Evolutionary conservation across 1,140 invertebrate genomes (phyloP), one percentile per base, ranked within the genome.

Genomic region (Drosophila serrata): DNA sequence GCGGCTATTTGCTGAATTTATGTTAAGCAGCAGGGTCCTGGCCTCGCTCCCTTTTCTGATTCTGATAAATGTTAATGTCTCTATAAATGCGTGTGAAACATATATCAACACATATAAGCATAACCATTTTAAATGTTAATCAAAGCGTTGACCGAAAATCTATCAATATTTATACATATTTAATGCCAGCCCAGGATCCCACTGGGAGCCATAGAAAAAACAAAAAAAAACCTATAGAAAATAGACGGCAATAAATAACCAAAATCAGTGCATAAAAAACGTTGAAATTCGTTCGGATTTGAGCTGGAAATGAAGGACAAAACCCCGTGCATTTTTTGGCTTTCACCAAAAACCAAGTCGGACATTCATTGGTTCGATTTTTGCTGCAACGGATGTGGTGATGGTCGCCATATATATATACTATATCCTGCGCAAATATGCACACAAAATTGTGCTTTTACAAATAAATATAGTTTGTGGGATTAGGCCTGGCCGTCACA

Each of bases 1-100:
- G 24, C 53, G 40, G 63, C 48, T 39, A 35, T 62, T 49, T 12
- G 43, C 49, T 19, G 40, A 67, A 77, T 73, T 63, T 86, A 72
- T 80, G 61, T 78, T 84, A 84, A 84, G 61, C 72, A 82, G 69
- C 72, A 82, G 69, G 37, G 6, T 15, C 42, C 33, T 17, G 15
- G 27, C 46, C 27, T 7, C 43, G 8, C 39, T 15, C 11, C 42
- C 22, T 2, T 46, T 17, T 17, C 5, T 39, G 46, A 42, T 27
- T 59, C 31, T 81, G 81, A 85, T 85, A 69, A 85, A 85, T 85
- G 61, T 85, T 78, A 78, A 85, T 81, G 51, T 73, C 77, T 81
- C 58, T 74, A 81, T 85, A 85, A 85, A 74, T 77, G 68, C 62
- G 59, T 43, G 37, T 39, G 40, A 53, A 53, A 43, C 62, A 73